phyloP scores from a whole-genome alignment of 2,888 invertebrate genomes.

The Nomada goodeniana region DNA sequence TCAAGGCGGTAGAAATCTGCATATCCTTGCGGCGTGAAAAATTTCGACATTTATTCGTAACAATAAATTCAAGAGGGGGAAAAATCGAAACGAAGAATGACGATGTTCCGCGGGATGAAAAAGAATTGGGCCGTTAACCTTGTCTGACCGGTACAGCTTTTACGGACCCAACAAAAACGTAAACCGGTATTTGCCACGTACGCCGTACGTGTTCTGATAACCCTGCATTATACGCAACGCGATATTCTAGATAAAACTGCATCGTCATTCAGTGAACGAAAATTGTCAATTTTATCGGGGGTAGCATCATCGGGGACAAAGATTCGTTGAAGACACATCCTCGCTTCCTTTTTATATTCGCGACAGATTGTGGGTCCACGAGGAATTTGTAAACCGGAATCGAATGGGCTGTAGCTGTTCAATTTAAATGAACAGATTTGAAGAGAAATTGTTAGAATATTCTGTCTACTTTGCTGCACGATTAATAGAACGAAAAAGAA shows the following conservation, averaged over 20 bases:
- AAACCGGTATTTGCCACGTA: conserved; percentile 64
- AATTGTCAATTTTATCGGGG: no score
- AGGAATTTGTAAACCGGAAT: no score
- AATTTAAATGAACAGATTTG: no score
- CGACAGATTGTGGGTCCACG: no score
- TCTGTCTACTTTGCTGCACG: no score
- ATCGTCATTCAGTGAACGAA: background rate
- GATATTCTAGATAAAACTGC: conserved; percentile 5
- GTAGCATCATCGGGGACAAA: background rate
- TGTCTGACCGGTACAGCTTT: conserved; percentile 60
- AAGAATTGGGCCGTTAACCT: conserved; percentile 70
- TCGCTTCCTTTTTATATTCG: background rate
- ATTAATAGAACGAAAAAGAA: no score
- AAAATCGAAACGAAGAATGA: conserved; percentile 45
- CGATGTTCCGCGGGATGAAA: conserved; percentile 42
- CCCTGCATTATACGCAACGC: conserved; percentile 17
- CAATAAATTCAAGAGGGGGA: conserved; percentile 21
- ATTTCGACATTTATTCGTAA: conserved; percentile 19
- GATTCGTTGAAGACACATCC: background rate
- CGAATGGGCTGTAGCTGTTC: no score
- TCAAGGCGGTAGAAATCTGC: conserved; percentile 5
- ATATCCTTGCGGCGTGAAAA: conserved; percentile 21
- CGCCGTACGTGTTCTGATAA: conserved; percentile 34
- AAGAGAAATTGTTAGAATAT: no score
- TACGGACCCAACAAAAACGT: conserved; percentile 56